A percentile compares a stretch with the other conserved stretches of the same genome.
These are phyloP conservation scores for Amorpha juglandis DNA, from an alignment of 2,888 invertebrate genomes.

Conservation along the genomic window DNA sequence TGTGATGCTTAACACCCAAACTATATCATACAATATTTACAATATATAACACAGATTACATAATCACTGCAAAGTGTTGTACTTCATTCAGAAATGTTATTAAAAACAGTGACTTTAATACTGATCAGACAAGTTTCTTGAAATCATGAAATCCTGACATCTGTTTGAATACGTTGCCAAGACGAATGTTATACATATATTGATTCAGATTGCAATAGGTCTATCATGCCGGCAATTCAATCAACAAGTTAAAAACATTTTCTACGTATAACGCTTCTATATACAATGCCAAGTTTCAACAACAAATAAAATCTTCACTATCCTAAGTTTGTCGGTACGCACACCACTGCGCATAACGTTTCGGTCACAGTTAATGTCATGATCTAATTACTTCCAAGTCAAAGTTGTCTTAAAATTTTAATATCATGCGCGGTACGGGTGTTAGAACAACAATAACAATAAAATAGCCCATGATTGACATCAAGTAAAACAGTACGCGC, in stretches of 20 bases:
- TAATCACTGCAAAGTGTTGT: conserved; percentile 53
- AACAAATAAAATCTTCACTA: conserved; percentile 64
- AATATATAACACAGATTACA: conserved; percentile 54
- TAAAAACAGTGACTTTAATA: conserved; percentile 27
- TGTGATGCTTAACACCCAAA: conserved; percentile 56
- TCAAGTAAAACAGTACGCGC: conserved; percentile 2
- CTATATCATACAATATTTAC: conserved; percentile 54
- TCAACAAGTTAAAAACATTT: conserved; percentile 20
- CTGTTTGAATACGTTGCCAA: conserved; percentile 20
- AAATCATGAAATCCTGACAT: conserved; percentile 26
- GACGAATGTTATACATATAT: conserved; percentile 14
- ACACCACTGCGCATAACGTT: conserved; percentile 47
- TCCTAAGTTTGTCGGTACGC: conserved; percentile 54
- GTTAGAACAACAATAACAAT: conserved; percentile 14
- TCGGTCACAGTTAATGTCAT: conserved; percentile 63
- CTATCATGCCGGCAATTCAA: conserved; percentile 18
- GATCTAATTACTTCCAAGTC: conserved; percentile 49
- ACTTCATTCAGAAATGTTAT: conserved; percentile 39
- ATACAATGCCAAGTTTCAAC: conserved; percentile 43
- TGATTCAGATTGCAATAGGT: neutral
- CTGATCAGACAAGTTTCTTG: conserved; percentile 27
- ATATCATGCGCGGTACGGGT: conserved; percentile 31
- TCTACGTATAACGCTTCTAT: conserved; percentile 43
- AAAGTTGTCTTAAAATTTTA: conserved; percentile 44
- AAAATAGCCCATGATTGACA: conserved; percentile 52